Conservation (phyloP, 1,140 invertebrate genomes). For the Melipona quadrifasciata region DNA sequence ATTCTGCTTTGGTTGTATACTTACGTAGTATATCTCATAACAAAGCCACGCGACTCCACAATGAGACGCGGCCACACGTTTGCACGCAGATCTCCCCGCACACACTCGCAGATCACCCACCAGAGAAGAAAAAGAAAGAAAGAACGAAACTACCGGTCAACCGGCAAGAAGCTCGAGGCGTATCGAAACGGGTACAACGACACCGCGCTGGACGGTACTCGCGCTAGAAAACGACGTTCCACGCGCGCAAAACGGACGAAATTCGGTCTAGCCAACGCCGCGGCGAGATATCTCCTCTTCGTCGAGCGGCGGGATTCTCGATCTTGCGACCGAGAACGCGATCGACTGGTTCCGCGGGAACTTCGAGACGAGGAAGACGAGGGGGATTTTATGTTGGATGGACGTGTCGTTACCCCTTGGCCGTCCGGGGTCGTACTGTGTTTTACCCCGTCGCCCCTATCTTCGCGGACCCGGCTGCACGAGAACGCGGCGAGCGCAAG, state of each 20-base stretch:
- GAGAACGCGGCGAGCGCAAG: conserved; percentile 65
- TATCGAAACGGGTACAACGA: conserved; percentile 25
- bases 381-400: neutral
- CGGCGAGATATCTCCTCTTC: neutral
- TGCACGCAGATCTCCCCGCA: neutral
- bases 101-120: conserved; percentile 45
- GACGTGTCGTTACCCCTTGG: conserved; percentile 69
- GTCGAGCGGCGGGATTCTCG: neutral
- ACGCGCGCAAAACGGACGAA: conserved; percentile 7
- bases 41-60: conserved; percentile 56
- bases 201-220: neutral
- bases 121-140: neutral
- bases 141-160: conserved; percentile 7
- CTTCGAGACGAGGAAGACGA: conserved; percentile 26
- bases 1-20: conserved; percentile 34
- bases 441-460: conserved; percentile 70
- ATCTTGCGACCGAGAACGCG: neutral
- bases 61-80: conserved; percentile 13
- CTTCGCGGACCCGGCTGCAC: conserved; percentile 61
- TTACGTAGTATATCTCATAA: conserved; percentile 69
- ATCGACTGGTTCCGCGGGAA: conserved; percentile 45
- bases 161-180: conserved; percentile 15
- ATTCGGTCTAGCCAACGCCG: neutral
- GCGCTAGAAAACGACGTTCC: neutral
- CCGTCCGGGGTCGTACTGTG: conserved; percentile 76